A percentile compares a stretch with the other conserved stretches of the same genome.
phyloP scores from a whole-genome alignment of 2,113 vertebrate species.

The human region GRCh38 chr6:111654001-111654500 shows the following conservation, averaged over 20 bases:
- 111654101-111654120: conserved; percentile 23
- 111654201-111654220: conserved; percentile 79
- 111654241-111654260: background rate
- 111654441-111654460: background rate
- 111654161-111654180: conserved; percentile 62
- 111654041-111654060: background rate
- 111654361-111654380: conserved; percentile 82
- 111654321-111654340: conserved; percentile 79
- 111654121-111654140: conserved; percentile 46
- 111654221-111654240: background rate
- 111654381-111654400: conserved; percentile 74
- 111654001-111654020: conserved; percentile 43
- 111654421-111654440: conserved; percentile 2
- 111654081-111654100: background rate
- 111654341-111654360: conserved; percentile 81
- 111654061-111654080: background rate
- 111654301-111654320: conserved; percentile 83
- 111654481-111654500: background rate
- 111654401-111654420: conserved; percentile 71
- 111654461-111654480: conserved; percentile 56
- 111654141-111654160: conserved; percentile 69
- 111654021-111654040: conserved; percentile 48
- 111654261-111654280: conserved; percentile 80
- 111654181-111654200: conserved; percentile 63
- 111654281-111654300: conserved; percentile 77